Conservation (phyloP, 1,140 invertebrate genomes). For the Coelopa frigida region DNA sequence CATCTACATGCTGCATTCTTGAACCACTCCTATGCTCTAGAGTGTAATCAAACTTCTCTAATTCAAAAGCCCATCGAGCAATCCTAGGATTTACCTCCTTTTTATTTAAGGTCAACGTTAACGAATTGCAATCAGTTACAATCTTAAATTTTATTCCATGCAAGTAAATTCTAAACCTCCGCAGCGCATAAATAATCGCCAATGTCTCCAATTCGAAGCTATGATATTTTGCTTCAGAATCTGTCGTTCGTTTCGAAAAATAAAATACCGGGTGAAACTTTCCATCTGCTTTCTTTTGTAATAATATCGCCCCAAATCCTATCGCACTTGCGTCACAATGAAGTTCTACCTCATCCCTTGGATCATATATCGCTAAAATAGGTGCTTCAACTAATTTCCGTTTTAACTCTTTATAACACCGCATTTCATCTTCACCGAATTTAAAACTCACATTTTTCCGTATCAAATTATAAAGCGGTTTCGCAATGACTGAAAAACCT, state of each 20-base stretch:
- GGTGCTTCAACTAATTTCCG: constrained; percentile 12
- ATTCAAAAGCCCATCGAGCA: constrained; percentile 29
- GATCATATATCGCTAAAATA: constrained; percentile 23
- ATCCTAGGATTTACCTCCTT: constrained; percentile 36
- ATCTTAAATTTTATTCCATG: constrained; percentile 45
- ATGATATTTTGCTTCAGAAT: constrained; percentile 27
- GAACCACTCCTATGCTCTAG: constrained; percentile 20
- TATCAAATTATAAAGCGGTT: constrained; percentile 18
- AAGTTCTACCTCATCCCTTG: constrained; percentile 23
- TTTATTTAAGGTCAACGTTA: constrained; percentile 38
- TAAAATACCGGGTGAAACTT: constrained; percentile 31
- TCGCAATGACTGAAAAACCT: constrained; percentile 20
- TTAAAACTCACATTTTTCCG: constrained; percentile 16
- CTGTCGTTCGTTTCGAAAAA: constrained; percentile 29
- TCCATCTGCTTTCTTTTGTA: constrained; percentile 17
- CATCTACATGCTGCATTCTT: constrained; percentile 33
- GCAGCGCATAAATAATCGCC: constrained; percentile 24
- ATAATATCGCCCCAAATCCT: constrained; percentile 23
- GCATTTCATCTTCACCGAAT: constrained; percentile 4
- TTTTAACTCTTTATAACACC: constrained; percentile 14
- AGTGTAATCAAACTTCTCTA: constrained; percentile 37
- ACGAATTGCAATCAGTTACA: constrained; percentile 37
- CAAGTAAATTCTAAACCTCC: constrained; percentile 42
- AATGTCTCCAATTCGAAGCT: constrained; percentile 36
- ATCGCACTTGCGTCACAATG: constrained; percentile 31